phyloP scores from a whole-genome alignment of 2,888 invertebrate genomes.

The Synanthedon tipuliformis region DNA sequence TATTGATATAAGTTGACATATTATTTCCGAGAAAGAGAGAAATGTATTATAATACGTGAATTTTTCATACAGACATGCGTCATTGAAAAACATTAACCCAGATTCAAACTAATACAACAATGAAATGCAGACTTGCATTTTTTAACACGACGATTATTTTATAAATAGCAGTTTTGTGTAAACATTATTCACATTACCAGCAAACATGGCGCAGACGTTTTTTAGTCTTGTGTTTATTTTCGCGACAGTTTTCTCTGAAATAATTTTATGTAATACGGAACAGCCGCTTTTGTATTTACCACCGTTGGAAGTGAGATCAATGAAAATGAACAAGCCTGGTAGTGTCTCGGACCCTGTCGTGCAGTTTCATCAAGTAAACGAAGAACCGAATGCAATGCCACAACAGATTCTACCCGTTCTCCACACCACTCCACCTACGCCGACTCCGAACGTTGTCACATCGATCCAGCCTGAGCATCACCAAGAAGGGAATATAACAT shows the following conservation, averaged over 20 bases:
- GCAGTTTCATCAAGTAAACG: not conserved
- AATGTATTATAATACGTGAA: constrained; percentile 4
- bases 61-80: not conserved
- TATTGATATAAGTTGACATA: constrained; percentile 56
- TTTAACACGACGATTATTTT: constrained; percentile 10
- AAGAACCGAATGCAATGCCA: constrained; percentile 3
- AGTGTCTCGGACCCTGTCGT: constrained; percentile 6
- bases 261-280: constrained; percentile 5
- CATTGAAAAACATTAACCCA: constrained; percentile 1
- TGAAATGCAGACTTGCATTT: constrained; percentile 30
- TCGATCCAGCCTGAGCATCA: not conserved
- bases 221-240: constrained; percentile 12
- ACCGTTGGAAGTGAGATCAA: constrained; percentile 27
- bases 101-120: not conserved
- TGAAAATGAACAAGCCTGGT: constrained; percentile 8
- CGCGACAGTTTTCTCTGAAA: constrained; percentile 15
- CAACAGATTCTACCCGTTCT: constrained; percentile 6
- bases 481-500: constrained; percentile 11
- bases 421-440: not conserved
- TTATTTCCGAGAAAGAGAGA: constrained; percentile 29
- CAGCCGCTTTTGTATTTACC: constrained; percentile 23
- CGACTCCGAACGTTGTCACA: constrained; percentile 4
- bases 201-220: constrained; percentile 28
- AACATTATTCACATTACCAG: constrained; percentile 13
- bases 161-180: constrained; percentile 21